These are phyloP conservation scores for Nixonia krombeini DNA, from an alignment of 1,140 invertebrate genomes.

Conservation along the genomic window DNA sequence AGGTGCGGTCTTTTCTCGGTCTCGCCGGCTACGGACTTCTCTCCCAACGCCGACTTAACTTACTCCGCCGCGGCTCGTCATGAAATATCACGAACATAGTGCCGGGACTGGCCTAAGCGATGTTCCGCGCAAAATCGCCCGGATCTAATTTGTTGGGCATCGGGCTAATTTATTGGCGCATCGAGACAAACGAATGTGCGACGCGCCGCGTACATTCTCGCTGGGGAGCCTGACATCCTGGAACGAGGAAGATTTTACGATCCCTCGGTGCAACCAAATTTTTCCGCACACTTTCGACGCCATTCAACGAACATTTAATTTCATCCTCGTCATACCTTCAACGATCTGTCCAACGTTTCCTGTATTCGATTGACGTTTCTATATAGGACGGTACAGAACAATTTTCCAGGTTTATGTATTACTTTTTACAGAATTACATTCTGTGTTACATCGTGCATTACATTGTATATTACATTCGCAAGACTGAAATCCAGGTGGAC, in stretches of 20 bases:
- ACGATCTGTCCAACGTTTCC: too few species aligned
- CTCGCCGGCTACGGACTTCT: too few species aligned
- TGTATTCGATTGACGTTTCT: too few species aligned
- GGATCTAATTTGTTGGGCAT: conserved; percentile 61
- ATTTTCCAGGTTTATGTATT: too few species aligned
- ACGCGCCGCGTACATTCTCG: conserved; percentile 12
- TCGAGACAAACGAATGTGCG: conserved; percentile 12
- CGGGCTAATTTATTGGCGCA: conserved; percentile 50
- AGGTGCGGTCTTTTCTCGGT: too few species aligned
- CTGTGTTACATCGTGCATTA: too few species aligned
- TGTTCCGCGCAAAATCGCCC: conserved; percentile 54
- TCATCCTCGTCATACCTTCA: neutral
- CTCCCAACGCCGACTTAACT: conserved; percentile 44
- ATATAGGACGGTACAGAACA: too few species aligned
- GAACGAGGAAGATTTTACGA: neutral
- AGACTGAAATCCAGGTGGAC: too few species aligned
- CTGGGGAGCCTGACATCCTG: conserved; percentile 8
- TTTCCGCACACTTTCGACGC: too few species aligned
- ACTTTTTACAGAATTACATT: too few species aligned
- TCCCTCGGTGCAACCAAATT: too few species aligned
- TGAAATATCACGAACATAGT: conserved; percentile 60
- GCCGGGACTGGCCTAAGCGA: conserved; percentile 44
- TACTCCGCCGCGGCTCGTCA: conserved; percentile 46
- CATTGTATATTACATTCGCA: too few species aligned
- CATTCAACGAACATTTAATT: neutral